Evolutionary conservation across 2,113 vertebrate genomes (phyloP).

Genomic region (Campylomormyrus numenius): DNA sequence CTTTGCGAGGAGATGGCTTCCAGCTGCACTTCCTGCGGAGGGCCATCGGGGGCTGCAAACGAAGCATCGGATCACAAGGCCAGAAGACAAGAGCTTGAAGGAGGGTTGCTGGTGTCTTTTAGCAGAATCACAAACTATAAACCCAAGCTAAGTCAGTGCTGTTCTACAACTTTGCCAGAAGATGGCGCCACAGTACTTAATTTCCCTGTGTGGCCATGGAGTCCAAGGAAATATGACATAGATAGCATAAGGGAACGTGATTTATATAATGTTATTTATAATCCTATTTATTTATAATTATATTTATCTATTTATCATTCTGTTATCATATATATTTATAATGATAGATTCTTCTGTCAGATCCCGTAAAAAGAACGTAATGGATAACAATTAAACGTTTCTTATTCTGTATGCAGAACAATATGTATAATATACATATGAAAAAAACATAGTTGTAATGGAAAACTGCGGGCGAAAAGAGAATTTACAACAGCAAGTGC

Average conservation of each 20-base stretch:
- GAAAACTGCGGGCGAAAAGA: not conserved
- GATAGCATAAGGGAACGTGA: not conserved
- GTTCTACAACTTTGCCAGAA: conserved; percentile 29
- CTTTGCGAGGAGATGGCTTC: conserved; percentile 94
- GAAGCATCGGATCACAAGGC: conserved; percentile 21
- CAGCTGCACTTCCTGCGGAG: conserved; percentile 88
- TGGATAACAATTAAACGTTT: not conserved
- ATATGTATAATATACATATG: not conserved
- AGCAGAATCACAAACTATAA: not conserved
- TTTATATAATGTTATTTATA: not conserved
- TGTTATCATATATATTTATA: not conserved
- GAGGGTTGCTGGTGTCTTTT: not conserved
- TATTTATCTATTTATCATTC: not conserved
- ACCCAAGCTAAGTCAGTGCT: not conserved
- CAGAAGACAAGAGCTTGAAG: not conserved
- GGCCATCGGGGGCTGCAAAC: conserved; percentile 84
- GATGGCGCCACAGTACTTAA: conserved; percentile 44
- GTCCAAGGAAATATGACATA: not conserved
- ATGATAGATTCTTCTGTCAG: not conserved
- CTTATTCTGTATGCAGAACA: not conserved
- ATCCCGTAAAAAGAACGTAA: not conserved
- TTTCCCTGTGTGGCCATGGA: not conserved
- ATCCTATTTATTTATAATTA: not conserved
- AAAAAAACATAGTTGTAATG: not conserved
- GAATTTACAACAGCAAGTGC: not conserved